Evolutionary conservation across 92 coral and sea anemone species (phyloP), one percentile per base, ranked within the genome.

Genomic region (Galaxea fascicularis): DNA sequence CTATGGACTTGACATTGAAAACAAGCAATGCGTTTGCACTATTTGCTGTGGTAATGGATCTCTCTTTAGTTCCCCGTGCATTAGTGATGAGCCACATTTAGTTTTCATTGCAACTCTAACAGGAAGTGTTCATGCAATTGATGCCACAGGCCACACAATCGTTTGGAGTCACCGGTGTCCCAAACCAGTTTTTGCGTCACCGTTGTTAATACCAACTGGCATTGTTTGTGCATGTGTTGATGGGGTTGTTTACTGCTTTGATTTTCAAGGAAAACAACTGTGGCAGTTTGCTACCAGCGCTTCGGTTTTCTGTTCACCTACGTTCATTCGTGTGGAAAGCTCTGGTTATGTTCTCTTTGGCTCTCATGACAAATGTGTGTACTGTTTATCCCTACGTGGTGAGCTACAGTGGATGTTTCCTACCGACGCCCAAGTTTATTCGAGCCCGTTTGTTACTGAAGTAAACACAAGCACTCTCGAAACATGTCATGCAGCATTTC

Each of bases 101-200:
- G 95, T 96, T 29, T 96, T 90, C 78, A 73, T 72, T 58, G 97
- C 94, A 13, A 94, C 99, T 0, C 87, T 94, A 26, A 85, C 90
- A 4, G 99, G 99, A 17, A 76, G 83, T 3, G 28, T 96, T 21
- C 72, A 94, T 12, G 91, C 93, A 16, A 82, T 96, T 20, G 86
- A 90, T 30, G 86, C 95, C 5, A 22, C 56, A 10, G 64, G 77
- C 22, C 86, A 92, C 11, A 68, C 70, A 59, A 67, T 91, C 59
- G 69, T 60, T 51, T 96, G 99, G 99, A 83, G 71, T 52, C 74
- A 87, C 58, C 88, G 84, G 89, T 90, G 94, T 72, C 93, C 94
- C 29, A 95, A 96, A 75, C 98, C 99, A 22, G 82, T 96, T 56
- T 96, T 96, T 85, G 91, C 96, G 1, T 91, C 98, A 25, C 98